Percentiles rank a stretch among this genome's conserved stretches.
phyloP scores from a whole-genome alignment of 2,797 vertebrate species.

The Channallabes apus region DNA sequence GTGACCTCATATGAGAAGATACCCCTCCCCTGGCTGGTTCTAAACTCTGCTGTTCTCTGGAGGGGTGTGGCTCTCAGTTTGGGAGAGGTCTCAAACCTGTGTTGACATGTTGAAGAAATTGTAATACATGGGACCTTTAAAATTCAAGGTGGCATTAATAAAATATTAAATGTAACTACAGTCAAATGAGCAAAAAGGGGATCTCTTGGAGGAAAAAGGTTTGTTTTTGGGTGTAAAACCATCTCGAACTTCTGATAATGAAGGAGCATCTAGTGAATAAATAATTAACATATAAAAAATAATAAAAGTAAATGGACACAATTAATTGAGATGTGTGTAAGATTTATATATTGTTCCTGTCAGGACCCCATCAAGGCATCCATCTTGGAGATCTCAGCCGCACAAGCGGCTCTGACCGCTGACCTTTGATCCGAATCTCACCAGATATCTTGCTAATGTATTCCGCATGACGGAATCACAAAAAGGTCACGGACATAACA shows the following conservation, averaged over 20 bases:
- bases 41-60: no score
- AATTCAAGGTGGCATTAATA: background rate
- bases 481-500: constrained; percentile 20
- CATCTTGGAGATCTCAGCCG: background rate
- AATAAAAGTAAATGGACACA: background rate
- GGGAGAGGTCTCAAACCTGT: no score
- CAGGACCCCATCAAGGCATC: background rate
- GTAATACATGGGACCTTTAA: no score
- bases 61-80: no score
- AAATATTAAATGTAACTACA: background rate
- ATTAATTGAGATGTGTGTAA: background rate
- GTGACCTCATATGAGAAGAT: no score
- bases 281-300: background rate
- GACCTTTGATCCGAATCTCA: background rate
- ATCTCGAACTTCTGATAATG: no score
- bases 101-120: no score
- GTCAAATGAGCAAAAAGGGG: background rate
- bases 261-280: no score
- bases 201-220: background rate
- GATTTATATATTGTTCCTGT: background rate
- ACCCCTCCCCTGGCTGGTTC: no score
- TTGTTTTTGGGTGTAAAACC: no score
- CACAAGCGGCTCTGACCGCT: background rate
- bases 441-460: constrained; percentile 18
- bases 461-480: background rate